Evolutionary conservation across 2,888 invertebrate species (phyloP), one percentile per base, ranked within the genome.

Genomic region (Gymnosoma rotundatum): DNA sequence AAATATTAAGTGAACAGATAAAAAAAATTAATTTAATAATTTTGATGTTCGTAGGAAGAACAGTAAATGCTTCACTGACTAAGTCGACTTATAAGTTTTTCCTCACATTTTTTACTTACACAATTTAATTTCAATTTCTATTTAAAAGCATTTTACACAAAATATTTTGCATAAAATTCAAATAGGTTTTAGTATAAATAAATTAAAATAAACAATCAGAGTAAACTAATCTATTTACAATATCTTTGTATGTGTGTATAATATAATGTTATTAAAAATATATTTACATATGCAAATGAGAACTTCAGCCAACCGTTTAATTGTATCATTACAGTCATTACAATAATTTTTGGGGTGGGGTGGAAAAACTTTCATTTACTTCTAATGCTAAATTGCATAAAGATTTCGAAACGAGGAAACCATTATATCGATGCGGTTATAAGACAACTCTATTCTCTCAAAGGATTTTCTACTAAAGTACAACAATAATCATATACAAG

Each of bases 271-370:
- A 20, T 9, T 66, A 56, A 50, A 18, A 3, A 18, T 18, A n/a
- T 18, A 10, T 38, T 1, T 38, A 12, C 42, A 12, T 18, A 48
- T 50, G 20, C 14, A 60, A 73, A 76, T 67, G 72, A 73, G 72
- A 80, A 50, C 56, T 83, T 73, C 73, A 80, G 72, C 80, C 72
- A 80, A 83, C 38, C 72, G 45, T 80, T 80, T 80, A 83, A 80
- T 80, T 83, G 83, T 72, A 72, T 79, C 72, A 60, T 52, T 80
- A 83, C 83, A 80, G 72, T 67, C 76, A 76, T 63, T 83, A 73
- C 83, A 36, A 66, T 70, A 56, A 76, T 61, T 80, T 63, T 73
- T 61, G 32, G 14, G 6, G 6, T 32, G 25, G 25, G 4, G 60
- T 42, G 18, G 67, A 75, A 75, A 66, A 54, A n/a, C n/a, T 72